These are phyloP conservation scores for Perca fluviatilis DNA, from an alignment of 2,113 vertebrate genomes.

Conservation along the genomic window DNA sequence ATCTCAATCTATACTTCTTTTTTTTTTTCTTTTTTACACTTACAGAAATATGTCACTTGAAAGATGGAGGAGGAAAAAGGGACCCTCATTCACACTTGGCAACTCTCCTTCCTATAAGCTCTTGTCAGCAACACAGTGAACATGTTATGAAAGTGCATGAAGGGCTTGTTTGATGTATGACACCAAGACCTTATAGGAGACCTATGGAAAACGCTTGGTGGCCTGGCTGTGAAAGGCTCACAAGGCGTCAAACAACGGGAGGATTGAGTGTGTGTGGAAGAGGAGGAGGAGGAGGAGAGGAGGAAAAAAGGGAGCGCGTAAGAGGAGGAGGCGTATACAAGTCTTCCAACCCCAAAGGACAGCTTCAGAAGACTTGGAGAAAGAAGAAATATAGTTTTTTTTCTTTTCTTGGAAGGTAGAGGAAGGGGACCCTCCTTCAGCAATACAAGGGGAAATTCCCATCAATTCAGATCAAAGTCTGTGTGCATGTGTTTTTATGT, in stretches of 20 bases:
- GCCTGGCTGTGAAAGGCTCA: constrained; percentile 51
- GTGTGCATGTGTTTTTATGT: constrained; percentile 20
- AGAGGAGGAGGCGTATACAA: constrained; percentile 26
- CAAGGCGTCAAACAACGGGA: constrained; percentile 54
- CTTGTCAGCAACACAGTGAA: constrained; percentile 38
- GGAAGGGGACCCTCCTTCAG: constrained; percentile 46
- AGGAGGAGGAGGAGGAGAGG: constrained; percentile 1
- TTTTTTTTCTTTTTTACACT: neutral
- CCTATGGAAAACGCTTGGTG: constrained; percentile 48
- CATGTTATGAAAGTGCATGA: constrained; percentile 42
- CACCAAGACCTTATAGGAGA: constrained; percentile 54
- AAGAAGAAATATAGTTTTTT: constrained; percentile 34
- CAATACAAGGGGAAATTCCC: constrained; percentile 68
- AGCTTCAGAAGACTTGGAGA: constrained; percentile 46
- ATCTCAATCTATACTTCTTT: neutral
- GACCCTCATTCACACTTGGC: constrained; percentile 27
- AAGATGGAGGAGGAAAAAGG: constrained; percentile 18
- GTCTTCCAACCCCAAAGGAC: constrained; percentile 65
- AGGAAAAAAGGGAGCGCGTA: constrained; percentile 35
- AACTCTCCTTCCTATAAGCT: constrained; percentile 1
- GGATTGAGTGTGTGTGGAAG: constrained; percentile 48
- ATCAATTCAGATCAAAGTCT: constrained; percentile 66
- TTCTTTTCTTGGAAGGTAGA: constrained; percentile 34
- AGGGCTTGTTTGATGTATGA: constrained; percentile 61
- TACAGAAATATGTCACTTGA: neutral